Evolutionary conservation across 2,797 vertebrate species (phyloP), one percentile per base, ranked within the genome.

Genomic region (Lacerta agilis): DNA sequence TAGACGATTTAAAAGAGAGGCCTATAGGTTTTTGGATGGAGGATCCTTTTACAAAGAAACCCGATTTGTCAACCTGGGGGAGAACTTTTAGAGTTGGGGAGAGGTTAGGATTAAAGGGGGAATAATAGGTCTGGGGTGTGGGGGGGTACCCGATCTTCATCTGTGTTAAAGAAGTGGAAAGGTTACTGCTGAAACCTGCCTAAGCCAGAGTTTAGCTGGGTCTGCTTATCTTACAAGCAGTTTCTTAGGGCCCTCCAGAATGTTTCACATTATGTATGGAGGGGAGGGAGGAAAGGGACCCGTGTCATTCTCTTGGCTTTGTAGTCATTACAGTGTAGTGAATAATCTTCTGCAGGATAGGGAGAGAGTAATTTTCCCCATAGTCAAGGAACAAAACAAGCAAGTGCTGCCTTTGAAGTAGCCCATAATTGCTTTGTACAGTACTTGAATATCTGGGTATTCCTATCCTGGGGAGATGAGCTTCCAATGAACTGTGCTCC

Each of bases 371-470:
- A 3, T 13, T 29, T 45, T n/a, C 6, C 41, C 36, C 3, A 10
- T 29, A 69, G 10, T 66, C 82, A 64, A 64, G 20, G 17, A 64
- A 7, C 20, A 15, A 73, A 76, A 18, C 49, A 55, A 55, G 49
- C 49, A 29, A 61, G 25, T 45, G 33, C 71, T 45, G 11, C 11
- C 27, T 72, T 84, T 55, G 67, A 67, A 82, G 45, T 49, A 77
- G 78, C 55, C 33, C 10, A 49, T 66, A 85, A 55, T 55, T 85
- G 64, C 43, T 72, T 36, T 33, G 9, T 15, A 55, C 13, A 15
- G 61, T 75, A 72, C 67, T 73, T 81, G 71, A 58, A 76, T 55
- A 20, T 79, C 41, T 73, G 58, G 27, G 69, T 85, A 82, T 89
- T 55, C 58, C 8, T 69, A 6, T 41, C 43, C 20, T 67, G 79